Evolutionary conservation across 2,797 vertebrate species (phyloP).

Genomic region (Falco rusticolus): DNA sequence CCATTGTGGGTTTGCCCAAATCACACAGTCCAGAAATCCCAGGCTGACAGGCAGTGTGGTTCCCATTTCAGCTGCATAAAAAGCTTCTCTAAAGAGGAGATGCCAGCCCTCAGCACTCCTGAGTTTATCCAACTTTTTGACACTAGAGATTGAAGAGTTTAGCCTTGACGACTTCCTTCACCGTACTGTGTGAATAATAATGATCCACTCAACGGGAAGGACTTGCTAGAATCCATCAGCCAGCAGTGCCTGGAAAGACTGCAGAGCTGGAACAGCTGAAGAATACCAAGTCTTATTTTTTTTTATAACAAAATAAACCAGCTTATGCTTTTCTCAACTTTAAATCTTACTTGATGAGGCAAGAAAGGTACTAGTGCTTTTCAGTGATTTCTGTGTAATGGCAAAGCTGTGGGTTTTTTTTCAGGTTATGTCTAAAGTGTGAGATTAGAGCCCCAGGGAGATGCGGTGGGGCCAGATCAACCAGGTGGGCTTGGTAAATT

Average conservation of each 20-base stretch:
- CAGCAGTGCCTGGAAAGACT: neutral
- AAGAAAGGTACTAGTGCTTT: neutral
- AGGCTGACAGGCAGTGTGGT: neutral
- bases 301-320: neutral
- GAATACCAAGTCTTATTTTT: neutral
- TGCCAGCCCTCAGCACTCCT: neutral
- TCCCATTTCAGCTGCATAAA: neutral
- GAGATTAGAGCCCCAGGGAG: neutral
- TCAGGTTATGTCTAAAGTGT: rapidly evolving
- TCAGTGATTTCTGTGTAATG: neutral
- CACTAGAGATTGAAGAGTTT: neutral
- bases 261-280: neutral
- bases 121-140: neutral
- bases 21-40: neutral
- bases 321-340: neutral
- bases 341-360: neutral
- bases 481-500: neutral
- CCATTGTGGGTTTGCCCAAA: neutral
- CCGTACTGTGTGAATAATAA: neutral
- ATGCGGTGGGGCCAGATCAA: neutral
- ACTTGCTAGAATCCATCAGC: neutral
- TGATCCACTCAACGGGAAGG: neutral
- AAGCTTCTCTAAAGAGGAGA: neutral
- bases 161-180: neutral
- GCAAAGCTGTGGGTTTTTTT: neutral